Percentiles rank a stretch among this genome's conserved stretches.
Evolutionary conservation across 2,888 invertebrate species (phyloP).

Genomic region (Chouioia cunea): DNA sequence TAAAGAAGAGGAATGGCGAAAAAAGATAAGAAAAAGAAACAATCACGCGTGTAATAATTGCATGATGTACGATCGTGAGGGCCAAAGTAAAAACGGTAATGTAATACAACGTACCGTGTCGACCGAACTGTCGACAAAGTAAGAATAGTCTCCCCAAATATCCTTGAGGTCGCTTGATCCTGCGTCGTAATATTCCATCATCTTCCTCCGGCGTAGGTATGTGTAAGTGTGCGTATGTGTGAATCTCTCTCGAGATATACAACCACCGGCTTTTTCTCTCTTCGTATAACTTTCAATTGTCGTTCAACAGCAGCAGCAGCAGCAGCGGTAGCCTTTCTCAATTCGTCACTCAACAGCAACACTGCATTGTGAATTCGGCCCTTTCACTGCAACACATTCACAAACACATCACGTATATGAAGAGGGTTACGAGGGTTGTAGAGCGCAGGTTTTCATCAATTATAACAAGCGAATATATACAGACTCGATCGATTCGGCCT

Average conservation of each 20-base stretch:
- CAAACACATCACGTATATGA: no score
- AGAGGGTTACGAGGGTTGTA: no score
- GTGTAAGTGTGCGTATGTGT: slow-evolving; percentile 4
- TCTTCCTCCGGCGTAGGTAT: slow-evolving; percentile 48
- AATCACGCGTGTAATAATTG: no score
- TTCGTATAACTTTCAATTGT: not conserved
- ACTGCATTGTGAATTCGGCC: no score
- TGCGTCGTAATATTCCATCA: slow-evolving; percentile 77
- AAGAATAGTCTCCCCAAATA: slow-evolving; percentile 79
- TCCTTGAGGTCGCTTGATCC: slow-evolving; percentile 81
- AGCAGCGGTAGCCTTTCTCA: slow-evolving; percentile 12
- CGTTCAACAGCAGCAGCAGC: not conserved
- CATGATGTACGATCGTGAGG: no score
- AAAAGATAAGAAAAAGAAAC: no score
- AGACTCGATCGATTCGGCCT: no score
- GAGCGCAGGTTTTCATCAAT: no score
- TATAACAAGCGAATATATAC: no score
- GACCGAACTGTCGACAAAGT: slow-evolving; percentile 78
- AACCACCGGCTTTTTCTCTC: not conserved
- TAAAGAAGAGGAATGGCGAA: no score
- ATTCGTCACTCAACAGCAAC: not conserved
- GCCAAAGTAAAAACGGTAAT: slow-evolving; percentile 19
- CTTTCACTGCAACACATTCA: no score
- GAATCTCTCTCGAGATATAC: no score
- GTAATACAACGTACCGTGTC: slow-evolving; percentile 72